Evolutionary conservation across 2,797 vertebrate genomes (phyloP).

Genomic region (Phataginus tetradactyla): DNA sequence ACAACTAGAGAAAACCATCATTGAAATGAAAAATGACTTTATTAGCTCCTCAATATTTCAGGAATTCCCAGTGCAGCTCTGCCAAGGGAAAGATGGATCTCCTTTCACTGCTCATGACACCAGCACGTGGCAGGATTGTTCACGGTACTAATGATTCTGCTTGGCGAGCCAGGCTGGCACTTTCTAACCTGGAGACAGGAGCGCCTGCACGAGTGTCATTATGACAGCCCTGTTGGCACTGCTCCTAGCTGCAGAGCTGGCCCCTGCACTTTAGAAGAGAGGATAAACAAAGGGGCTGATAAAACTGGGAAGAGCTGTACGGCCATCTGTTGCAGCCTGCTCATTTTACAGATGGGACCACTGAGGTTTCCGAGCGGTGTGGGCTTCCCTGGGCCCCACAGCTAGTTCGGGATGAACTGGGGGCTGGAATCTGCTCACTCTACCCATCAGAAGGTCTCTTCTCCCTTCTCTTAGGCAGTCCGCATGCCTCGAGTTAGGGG

Average conservation of each 20-base stretch:
- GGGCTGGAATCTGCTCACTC: neutral
- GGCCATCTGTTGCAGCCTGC: neutral
- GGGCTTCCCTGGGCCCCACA: neutral
- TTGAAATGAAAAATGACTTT: constrained; percentile 51
- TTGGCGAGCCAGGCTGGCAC: neutral
- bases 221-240: accelerated
- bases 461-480: neutral
- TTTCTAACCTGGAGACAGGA: neutral
- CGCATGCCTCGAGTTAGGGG: neutral
- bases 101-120: neutral
- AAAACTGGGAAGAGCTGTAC: neutral
- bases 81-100: constrained; percentile 27
- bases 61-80: neutral
- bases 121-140: neutral
- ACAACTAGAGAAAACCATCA: constrained; percentile 33
- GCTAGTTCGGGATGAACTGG: neutral
- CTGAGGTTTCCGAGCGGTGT: neutral
- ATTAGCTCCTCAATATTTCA: constrained; percentile 56
- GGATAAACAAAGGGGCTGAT: neutral
- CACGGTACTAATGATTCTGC: neutral
- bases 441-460: neutral
- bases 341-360: neutral
- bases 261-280: neutral
- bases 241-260: neutral
- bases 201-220: neutral